Conservation (phyloP, 2,888 invertebrate genomes). For the Oxycera nigricornis region DNA sequence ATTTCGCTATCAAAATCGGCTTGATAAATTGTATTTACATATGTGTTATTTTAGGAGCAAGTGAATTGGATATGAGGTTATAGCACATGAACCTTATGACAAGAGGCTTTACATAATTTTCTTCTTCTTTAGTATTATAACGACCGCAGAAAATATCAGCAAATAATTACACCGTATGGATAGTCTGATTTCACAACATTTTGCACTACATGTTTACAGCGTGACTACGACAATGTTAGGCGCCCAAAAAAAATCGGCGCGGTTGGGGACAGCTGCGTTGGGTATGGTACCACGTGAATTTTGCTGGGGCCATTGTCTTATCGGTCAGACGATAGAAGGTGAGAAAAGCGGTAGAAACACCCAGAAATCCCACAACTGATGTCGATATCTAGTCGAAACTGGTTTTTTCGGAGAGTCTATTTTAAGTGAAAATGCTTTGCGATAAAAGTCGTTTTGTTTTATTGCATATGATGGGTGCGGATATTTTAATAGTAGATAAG, state of each 20-base stretch:
- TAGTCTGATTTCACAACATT: background rate
- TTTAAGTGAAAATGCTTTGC: constrained; percentile 1
- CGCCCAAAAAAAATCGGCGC: background rate
- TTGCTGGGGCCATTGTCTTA: constrained; percentile 34
- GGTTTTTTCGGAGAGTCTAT: background rate
- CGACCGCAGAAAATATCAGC: too few relatives aligned
- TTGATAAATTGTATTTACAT: too few relatives aligned
- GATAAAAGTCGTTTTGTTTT: background rate
- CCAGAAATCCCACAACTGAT: background rate
- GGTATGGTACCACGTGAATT: background rate
- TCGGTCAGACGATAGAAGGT: constrained; percentile 24
- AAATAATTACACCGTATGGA: too few relatives aligned
- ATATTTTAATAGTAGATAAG: constrained; percentile 14
- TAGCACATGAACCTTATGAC: too few relatives aligned
- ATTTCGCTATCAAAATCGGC: too few relatives aligned
- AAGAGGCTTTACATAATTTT: too few relatives aligned
- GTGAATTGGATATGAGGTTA: too few relatives aligned
- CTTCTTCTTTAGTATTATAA: too few relatives aligned
- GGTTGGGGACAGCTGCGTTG: background rate
- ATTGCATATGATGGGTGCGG: background rate
- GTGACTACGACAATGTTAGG: background rate
- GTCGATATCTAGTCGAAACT: background rate
- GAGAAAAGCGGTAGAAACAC: background rate
- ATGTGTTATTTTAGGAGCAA: too few relatives aligned
- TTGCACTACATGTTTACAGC: background rate